A percentile compares a stretch with the other conserved stretches of the same genome.
These are phyloP conservation scores for Valencia hispanica DNA, from an alignment of 2,797 vertebrate species.

Conservation along the genomic window DNA sequence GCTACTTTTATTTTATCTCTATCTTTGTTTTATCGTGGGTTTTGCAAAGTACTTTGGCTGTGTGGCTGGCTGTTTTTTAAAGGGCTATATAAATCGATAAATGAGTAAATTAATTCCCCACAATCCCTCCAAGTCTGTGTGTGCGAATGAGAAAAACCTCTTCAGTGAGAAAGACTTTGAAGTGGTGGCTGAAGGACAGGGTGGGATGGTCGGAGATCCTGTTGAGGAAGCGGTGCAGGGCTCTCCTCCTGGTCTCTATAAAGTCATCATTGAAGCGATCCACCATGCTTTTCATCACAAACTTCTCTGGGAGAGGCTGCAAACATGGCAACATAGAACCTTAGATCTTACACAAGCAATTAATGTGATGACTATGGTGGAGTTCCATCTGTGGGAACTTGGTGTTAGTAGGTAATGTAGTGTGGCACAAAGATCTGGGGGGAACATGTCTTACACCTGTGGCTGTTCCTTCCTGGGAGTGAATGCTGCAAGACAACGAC, in stretches of 20 bases:
- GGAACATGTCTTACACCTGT: neutral
- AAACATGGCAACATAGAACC: neutral
- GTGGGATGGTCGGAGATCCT: constrained; percentile 91
- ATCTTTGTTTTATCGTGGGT: neutral
- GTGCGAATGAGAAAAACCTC: constrained; percentile 51
- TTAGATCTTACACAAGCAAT: neutral
- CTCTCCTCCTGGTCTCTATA: constrained; percentile 92
- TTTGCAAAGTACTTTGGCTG: neutral
- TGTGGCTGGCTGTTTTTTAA: neutral
- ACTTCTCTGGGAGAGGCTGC: constrained; percentile 97
- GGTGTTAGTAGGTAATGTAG: neutral
- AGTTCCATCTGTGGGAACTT: neutral
- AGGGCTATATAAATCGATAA: no score
- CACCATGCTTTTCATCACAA: constrained; percentile 96
- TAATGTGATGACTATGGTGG: neutral
- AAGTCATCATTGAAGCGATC: constrained; percentile 95
- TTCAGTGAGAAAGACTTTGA: constrained; percentile 93
- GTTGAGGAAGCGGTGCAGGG: constrained; percentile 92
- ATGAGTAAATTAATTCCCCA: neutral
- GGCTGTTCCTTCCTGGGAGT: neutral
- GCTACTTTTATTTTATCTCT: neutral
- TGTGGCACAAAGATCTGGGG: neutral
- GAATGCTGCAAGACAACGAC: no score
- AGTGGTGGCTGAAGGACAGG: constrained; percentile 90
- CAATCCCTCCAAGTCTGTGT: neutral